Conservation (phyloP, 2,113 vertebrate species). For the Bubo scandiacus region DNA sequence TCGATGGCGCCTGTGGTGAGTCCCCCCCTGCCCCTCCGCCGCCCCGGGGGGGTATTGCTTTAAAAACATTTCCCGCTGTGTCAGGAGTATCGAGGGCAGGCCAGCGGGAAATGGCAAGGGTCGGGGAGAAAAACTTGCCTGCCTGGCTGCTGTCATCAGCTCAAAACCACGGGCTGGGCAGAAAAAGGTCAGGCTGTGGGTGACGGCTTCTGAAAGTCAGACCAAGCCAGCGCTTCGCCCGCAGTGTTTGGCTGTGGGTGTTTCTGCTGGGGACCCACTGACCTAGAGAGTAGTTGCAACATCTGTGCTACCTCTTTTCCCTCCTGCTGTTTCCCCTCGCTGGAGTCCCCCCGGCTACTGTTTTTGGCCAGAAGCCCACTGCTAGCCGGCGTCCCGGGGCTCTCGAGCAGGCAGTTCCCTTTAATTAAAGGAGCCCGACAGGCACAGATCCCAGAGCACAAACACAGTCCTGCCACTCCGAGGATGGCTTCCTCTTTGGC, state of each 20-base stretch:
- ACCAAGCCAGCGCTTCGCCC: neutral
- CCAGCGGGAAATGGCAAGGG: accelerated
- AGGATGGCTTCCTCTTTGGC: neutral
- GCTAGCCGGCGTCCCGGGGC: neutral
- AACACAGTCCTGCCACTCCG: neutral
- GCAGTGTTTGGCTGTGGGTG: neutral
- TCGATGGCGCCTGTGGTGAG: constrained; percentile 88
- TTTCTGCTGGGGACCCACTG: neutral
- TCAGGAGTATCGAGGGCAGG: neutral
- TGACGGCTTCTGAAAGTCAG: neutral
- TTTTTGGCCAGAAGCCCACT: neutral
- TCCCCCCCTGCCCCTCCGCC: accelerated
- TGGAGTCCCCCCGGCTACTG: neutral
- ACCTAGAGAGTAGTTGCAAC: neutral
- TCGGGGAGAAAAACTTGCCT: neutral
- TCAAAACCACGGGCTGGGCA: neutral
- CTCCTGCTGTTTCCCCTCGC: neutral
- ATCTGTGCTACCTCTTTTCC: neutral
- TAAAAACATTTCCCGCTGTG: too few relatives aligned
- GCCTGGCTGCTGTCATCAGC: neutral
- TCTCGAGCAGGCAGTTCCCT: neutral
- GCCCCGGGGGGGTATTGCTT: too few relatives aligned
- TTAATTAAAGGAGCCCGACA: neutral
- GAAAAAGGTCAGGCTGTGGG: neutral
- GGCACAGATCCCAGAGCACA: neutral